These are phyloP conservation scores for Acanthacorydalis orientalis DNA, from an alignment of 2,888 invertebrate genomes.

Conservation along the genomic window DNA sequence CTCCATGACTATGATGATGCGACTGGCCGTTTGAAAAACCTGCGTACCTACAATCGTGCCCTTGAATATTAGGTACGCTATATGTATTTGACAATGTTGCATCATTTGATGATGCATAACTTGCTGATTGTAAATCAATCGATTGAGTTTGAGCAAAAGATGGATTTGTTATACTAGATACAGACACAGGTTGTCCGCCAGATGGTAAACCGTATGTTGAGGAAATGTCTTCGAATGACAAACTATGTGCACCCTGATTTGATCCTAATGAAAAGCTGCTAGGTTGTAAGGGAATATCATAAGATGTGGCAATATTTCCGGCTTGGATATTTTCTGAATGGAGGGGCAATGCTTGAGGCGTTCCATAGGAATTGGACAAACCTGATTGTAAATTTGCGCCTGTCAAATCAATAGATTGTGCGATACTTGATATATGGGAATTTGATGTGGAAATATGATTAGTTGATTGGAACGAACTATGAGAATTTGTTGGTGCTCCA, in stretches of 20 bases:
- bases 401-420: not conserved
- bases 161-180: too few species aligned
- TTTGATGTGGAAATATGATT: not conserved
- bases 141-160: not conserved
- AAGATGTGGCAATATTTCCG: too few species aligned
- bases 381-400: not conserved
- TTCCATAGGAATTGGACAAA: not conserved
- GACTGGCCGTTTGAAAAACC: not conserved
- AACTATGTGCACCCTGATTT: not conserved
- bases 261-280: not conserved
- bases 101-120: not conserved
- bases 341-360: too few species aligned
- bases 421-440: not conserved
- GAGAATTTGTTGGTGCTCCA: conserved; percentile 16
- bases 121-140: not conserved
- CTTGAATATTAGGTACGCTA: too few species aligned
- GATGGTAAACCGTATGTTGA: not conserved
- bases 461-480: not conserved
- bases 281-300: not conserved
- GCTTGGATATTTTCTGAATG: too few species aligned
- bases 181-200: not conserved
- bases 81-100: not conserved
- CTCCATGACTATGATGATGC: not conserved
- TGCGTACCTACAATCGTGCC: not conserved
- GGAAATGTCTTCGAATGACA: not conserved